Evolutionary conservation across 2,888 invertebrate genomes (phyloP), one percentile per base, ranked within the genome.

Genomic region (Tenthredo notha): DNA sequence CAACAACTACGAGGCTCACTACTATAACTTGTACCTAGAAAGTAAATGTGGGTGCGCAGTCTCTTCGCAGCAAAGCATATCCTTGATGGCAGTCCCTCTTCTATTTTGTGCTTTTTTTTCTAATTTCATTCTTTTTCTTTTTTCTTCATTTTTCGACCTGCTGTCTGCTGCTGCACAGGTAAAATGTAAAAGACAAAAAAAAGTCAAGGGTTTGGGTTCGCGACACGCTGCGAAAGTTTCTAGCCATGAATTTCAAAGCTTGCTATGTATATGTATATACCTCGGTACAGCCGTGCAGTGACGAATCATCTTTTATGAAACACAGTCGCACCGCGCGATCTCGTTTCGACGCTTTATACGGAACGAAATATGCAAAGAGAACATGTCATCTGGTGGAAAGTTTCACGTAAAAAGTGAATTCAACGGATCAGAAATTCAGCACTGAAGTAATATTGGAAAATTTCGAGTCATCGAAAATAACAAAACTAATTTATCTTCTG

Each of bases 191-290:
- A 43, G 4, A 9, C 0, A 40, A 29, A 25, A 7, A 54, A 33
- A 25, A 43, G 21, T 74, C 43, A 33, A 18, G 33, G 29, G 67
- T 6, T 18, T 33, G 33, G 67, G 67, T 67, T 33, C 33, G 33
- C 33, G 25, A 67, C 33, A 6, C 18, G 67, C 33, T 25, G 67
- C 67, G n/a, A n/a, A 74, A 74, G 72, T 74, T 74, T 74, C 72
- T 74, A 43, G 72, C 72, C 72, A 74, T 74, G 72, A 74, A 74
- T 74, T 74, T 74, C 72, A 74, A 74, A 74, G 72, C 43, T 43
- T 25, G 72, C 40, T 5, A 43, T 37, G 18, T 33, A n/a, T 70
- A 37, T 18, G 18, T 70, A n/a, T 15, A n/a, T 67, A 67, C 15
- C 25, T 67, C 1, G 15, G 4, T 33, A 33, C 67, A 12, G 9